Base-by-base conservation (phyloP, 2,888 invertebrate species). In the Idaea straminata region DNA sequence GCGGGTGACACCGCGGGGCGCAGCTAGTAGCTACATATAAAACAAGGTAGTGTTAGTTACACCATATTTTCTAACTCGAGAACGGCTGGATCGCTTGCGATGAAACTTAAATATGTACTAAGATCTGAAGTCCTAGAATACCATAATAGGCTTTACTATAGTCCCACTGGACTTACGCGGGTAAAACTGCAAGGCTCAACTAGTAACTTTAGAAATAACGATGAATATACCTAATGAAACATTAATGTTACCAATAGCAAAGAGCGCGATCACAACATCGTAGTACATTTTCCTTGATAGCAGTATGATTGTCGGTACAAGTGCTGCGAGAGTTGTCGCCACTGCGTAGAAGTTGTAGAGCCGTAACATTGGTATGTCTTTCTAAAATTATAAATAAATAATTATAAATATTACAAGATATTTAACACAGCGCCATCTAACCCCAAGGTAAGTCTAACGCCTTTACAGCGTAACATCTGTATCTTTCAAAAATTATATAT, bases 311-410 rank as follows among this genome's bases (percentile, higher is more conserved):
- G 86, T 83, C 0, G 89, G 90, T 5, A 91, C 82, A 16, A 87
- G 64, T 6, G 90, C 87, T 0, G 89, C 84, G 5, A 90, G 64
- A 0, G 83, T 80, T 0, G 86, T 88, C 4, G 82, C 83, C 15
- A 88, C 75, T 0, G 87, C 85, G 65, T 92, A 92, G 73, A 83
- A 89, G 69, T 87, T 85, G 73, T 89, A 92, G 4, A 92, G 68
- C 0, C 90, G 85, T 16, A 92, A 70, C 89, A 91, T 89, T 5
- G 81, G 69, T 58, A 88, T 74, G 65, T 92, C 91, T 79, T 89
- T 90, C 92, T 92, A 83, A 62, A 88, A 87, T 65, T 35, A 63
- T 6, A 57, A 34, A 5, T 5, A 35, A 35, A 15, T 7, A 16
- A 64, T 35, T 15, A 64, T 57, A 35, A 25, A 60, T 25, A 25